phyloP scores from a whole-genome alignment of 2,113 vertebrate genomes.

The Festucalex cinctus region DNA sequence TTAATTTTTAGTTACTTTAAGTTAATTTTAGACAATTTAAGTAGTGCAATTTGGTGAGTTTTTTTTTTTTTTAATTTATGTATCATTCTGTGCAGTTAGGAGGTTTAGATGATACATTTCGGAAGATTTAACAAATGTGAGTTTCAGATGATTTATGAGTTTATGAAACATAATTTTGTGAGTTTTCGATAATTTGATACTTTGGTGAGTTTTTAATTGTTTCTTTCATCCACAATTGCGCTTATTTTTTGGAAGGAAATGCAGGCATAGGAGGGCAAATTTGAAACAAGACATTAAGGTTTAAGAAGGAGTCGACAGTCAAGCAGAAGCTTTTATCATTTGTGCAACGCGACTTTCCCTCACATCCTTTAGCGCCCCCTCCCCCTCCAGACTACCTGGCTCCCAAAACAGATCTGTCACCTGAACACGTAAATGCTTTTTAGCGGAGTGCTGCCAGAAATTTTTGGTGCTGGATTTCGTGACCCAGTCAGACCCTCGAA shows the following conservation, averaged over 20 bases:
- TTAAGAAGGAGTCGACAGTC: constrained; percentile 10
- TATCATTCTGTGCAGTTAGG: no score
- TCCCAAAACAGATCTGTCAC: constrained; percentile 11
- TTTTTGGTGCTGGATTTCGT: constrained; percentile 14
- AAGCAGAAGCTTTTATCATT: constrained; percentile 6
- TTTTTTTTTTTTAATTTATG: no score
- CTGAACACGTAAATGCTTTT: constrained; percentile 31
- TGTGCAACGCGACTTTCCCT: constrained; percentile 8
- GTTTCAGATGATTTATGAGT: no score
- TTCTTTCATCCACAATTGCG: neutral
- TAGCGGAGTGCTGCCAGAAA: constrained; percentile 7
- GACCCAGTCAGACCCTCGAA: constrained; percentile 5
- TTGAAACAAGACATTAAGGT: neutral
- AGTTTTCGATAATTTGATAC: neutral
- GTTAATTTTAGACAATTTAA: no score
- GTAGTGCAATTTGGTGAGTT: no score
- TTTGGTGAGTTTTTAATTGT: neutral
- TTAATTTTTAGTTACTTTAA: no score
- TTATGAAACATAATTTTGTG: no score
- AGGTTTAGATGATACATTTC: no score
- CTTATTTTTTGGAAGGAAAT: neutral
- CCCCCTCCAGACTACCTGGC: neutral
- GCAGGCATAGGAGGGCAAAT: neutral
- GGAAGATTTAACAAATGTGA: no score
- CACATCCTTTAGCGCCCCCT: neutral